These are phyloP conservation scores for Euphonia xanthogaster DNA, from an alignment of 2,797 vertebrate genomes.

Conservation along the genomic window DNA sequence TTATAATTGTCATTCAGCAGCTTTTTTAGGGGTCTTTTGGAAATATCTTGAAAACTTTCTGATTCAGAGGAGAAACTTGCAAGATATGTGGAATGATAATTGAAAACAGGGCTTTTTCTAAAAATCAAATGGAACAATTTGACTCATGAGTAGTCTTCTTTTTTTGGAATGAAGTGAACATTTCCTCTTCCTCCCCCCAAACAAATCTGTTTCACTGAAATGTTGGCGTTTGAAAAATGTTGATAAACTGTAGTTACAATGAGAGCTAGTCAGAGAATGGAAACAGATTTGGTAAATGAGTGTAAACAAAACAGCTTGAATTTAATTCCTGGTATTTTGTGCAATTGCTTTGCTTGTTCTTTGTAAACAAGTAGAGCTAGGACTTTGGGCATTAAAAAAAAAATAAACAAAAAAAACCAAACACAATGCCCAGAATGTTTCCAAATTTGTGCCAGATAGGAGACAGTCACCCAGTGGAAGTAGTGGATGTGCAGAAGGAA, in stretches of 20 bases:
- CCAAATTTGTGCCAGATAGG: neutral
- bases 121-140: slow-evolving; percentile 36
- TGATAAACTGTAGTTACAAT: slow-evolving; percentile 63
- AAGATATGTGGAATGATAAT: neutral
- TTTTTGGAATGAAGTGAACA: slow-evolving; percentile 62
- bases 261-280: slow-evolving; percentile 49
- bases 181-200: slow-evolving; percentile 55
- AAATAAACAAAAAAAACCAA: neutral
- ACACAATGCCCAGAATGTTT: slow-evolving; percentile 23
- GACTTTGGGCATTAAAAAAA: neutral
- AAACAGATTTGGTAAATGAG: slow-evolving; percentile 65
- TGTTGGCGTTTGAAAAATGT: slow-evolving; percentile 61
- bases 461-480: neutral
- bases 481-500: neutral
- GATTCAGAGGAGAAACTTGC: neutral
- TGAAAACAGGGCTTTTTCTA: neutral
- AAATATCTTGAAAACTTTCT: neutral
- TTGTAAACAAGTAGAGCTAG: slow-evolving; percentile 4
- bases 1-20: neutral
- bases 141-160: slow-evolving; percentile 46
- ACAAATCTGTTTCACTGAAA: slow-evolving; percentile 68
- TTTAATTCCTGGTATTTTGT: slow-evolving; percentile 47
- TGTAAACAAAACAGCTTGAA: slow-evolving; percentile 67
- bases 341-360: slow-evolving; percentile 27
- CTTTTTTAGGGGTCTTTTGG: neutral